Conservation (phyloP, 2,888 invertebrate species). For the Pogonocherus hispidulus region DNA sequence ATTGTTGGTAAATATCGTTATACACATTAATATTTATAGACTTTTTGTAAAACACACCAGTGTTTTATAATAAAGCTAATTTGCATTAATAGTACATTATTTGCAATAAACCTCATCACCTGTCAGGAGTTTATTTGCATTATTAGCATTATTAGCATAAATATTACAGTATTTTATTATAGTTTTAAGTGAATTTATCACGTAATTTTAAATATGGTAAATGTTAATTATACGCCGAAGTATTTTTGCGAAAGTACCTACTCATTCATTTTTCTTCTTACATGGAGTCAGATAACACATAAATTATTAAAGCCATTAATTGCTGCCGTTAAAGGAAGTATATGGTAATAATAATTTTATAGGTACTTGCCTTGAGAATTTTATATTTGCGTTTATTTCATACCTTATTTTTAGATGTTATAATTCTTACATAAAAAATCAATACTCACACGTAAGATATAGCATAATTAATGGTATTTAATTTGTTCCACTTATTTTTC, state of each 20-base stretch:
- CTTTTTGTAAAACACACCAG: conserved; percentile 2
- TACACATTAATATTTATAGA: conserved; percentile 9
- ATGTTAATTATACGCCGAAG: conserved; percentile 5
- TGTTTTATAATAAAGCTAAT: conserved; percentile 16
- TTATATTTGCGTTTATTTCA: conserved; percentile 6
- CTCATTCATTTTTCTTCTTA: conserved; percentile 18
- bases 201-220: conserved; percentile 2
- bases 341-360: conserved; percentile 15
- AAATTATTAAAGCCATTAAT: conserved; percentile 13
- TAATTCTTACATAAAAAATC: background rate
- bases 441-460: background rate
- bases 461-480: no score
- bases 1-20: conserved; percentile 1
- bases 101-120: conserved; percentile 16
- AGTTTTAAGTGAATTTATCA: conserved; percentile 5
- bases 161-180: conserved; percentile 13
- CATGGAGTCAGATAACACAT: conserved; percentile 10
- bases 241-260: background rate
- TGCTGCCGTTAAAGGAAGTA: background rate
- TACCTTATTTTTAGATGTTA: background rate
- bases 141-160: conserved; percentile 8
- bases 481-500: no score
- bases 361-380: conserved; percentile 11
- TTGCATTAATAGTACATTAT: conserved; percentile 14
- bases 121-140: conserved; percentile 8